Base-by-base conservation (phyloP, 2,113 vertebrate species). In the Procavia capensis region DNA sequence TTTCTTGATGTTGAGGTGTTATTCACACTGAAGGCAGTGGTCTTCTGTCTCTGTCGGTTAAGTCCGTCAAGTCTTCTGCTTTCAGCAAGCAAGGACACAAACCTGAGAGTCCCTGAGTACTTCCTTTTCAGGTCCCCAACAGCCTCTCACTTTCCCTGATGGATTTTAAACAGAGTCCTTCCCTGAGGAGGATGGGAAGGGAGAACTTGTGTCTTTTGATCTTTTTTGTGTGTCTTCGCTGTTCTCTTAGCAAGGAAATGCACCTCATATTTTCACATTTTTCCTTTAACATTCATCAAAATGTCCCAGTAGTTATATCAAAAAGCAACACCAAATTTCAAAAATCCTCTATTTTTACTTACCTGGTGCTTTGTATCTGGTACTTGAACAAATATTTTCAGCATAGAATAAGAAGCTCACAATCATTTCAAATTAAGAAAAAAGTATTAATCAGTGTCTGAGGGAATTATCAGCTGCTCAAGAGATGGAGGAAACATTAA, bases 131-230 rank as follows among this genome's bases (percentile, higher is more conserved):
- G 72, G 85, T 94, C 76, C 63, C 54, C 88, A 90, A 79, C 9
- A 97, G 89, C 36, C 43, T 61, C 41, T 97, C 78, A 39, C 17
- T 97, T 72, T 94, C 94, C 82, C 89, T 57, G 95, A 74, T 83
- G 75, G 75, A 92, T 97, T 85, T 92, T 66, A 93, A 88, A 63
- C 63, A 29, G 9, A 61, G n/a, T 95, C 39, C 36, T 79, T 96
- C 84, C 78, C 70, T 66, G 59, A 2, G 36, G 59, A 81, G 31
- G 22, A 16, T 25, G 59, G 68, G 4, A 88, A 36, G 6, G 41
- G 70, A 22, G 84, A 59, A 22, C 2, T 16, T 75, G 34, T 63
- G 64, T 7, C 27, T 43, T 80, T 82, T 85, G 34, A 81, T 74
- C 50, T 20, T 80, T 2, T 92, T 27, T 76, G 3, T 66, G 24